These are phyloP conservation scores for Vesta saturnalis DNA, from an alignment of 2,888 invertebrate genomes.

Conservation along the genomic window DNA sequence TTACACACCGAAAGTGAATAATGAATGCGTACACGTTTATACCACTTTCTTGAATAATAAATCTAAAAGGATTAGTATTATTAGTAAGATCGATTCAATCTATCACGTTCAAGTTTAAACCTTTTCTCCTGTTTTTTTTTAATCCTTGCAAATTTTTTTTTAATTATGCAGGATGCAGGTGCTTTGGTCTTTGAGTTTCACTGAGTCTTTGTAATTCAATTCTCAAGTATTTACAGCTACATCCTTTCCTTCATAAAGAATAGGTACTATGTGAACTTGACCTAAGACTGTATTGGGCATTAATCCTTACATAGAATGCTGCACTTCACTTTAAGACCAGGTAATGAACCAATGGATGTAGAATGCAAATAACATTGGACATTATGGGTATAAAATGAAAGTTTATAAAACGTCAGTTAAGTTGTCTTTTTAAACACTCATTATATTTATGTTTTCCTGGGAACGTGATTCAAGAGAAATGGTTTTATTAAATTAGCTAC, in stretches of 20 bases:
- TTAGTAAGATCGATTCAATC: neutral
- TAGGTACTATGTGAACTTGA: neutral
- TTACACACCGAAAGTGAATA: no score
- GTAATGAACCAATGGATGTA: neutral
- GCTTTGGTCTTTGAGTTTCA: neutral
- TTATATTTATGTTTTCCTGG: conserved; percentile 16
- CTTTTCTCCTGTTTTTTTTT: neutral
- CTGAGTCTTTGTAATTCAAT: conserved; percentile 16
- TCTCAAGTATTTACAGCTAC: conserved; percentile 9
- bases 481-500: conserved; percentile 19
- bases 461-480: conserved; percentile 28
- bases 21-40: no score
- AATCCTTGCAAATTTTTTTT: neutral
- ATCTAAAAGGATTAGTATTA: no score
- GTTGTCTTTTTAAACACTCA: conserved; percentile 9
- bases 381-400: neutral
- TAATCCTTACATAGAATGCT: neutral
- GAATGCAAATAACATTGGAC: neutral
- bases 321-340: neutral
- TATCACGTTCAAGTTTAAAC: no score
- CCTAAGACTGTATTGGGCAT: neutral
- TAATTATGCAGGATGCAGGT: conserved; percentile 20
- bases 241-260: neutral
- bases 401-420: neutral
- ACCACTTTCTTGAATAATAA: no score